Conservation (phyloP, 2,797 vertebrate species). For the Melanotaenia parkinsoni region DNA sequence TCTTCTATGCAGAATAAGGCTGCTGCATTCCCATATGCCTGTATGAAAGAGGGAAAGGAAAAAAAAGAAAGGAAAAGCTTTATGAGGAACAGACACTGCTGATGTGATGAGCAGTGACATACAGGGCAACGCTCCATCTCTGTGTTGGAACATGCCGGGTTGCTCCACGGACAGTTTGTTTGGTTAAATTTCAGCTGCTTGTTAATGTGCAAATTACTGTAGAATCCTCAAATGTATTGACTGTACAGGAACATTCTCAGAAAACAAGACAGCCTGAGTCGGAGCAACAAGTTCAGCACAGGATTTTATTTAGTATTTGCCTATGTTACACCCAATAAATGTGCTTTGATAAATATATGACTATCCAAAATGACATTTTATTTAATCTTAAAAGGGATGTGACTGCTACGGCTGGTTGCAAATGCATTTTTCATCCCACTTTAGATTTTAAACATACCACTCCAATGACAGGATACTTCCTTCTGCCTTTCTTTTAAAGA, state of each 20-base stretch:
- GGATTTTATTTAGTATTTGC: conserved; percentile 5
- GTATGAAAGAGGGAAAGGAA: conserved; percentile 3
- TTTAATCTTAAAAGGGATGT: conserved; percentile 9
- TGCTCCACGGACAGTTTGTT: conserved; percentile 46
- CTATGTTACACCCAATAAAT: conserved; percentile 5
- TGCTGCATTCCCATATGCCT: conserved; percentile 14
- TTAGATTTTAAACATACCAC: background rate
- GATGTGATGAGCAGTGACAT: conserved; percentile 78
- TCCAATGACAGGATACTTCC: conserved; percentile 7
- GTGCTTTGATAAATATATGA: conserved; percentile 14
- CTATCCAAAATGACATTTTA: background rate
- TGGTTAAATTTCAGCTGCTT: conserved; percentile 35
- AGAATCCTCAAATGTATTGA: conserved; percentile 52
- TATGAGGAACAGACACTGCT: conserved; percentile 42
- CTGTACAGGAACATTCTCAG: conserved; percentile 2
- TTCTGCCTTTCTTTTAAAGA: conserved; percentile 27
- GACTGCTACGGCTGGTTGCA: conserved; percentile 6
- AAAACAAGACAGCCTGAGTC: background rate
- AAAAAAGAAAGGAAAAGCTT: conserved; percentile 23
- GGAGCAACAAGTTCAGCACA: background rate
- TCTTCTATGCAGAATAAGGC: conserved; percentile 22
- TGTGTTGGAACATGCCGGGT: conserved; percentile 64
- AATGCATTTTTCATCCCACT: conserved; percentile 9
- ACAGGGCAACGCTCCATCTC: conserved; percentile 49
- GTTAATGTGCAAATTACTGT: conserved; percentile 66